These are phyloP conservation scores for Pogona vitticeps DNA, from an alignment of 2,113 vertebrate species.

Conservation along the genomic window DNA sequence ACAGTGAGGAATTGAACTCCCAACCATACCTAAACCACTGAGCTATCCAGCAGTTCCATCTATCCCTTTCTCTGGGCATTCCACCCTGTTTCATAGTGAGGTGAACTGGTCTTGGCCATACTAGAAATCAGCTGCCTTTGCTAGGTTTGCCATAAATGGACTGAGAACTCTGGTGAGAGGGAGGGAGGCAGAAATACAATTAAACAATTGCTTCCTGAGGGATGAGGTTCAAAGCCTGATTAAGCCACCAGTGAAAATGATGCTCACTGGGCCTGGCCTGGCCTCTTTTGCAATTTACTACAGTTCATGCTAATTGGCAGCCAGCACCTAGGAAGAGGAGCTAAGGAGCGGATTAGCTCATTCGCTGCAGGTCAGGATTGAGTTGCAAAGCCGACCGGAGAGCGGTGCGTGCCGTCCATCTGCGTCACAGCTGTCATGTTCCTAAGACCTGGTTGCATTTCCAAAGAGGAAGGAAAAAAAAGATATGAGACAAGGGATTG, in stretches of 20 bases:
- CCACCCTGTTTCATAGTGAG: not conserved
- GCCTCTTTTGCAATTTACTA: constrained; percentile 5
- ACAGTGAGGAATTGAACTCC: too few species aligned
- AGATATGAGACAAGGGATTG: not conserved
- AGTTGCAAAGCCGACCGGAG: not conserved
- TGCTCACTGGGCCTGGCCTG: not conserved
- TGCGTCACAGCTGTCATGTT: not conserved
- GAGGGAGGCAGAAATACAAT: not conserved
- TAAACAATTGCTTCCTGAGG: not conserved
- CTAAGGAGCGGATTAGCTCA: not conserved
- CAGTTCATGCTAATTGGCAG: not conserved
- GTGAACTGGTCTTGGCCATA: not conserved
- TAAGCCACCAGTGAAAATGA: constrained; percentile 18
- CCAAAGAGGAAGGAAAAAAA: not conserved
- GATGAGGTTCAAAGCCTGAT: constrained; percentile 8
- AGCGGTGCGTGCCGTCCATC: not conserved
- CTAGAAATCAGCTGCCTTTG: not conserved
- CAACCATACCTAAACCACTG: too few species aligned
- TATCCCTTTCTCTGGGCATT: not conserved
- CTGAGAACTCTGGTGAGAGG: not conserved
- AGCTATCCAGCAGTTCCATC: too few species aligned
- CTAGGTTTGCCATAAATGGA: not conserved
- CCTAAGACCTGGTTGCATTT: not conserved
- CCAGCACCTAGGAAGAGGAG: not conserved
- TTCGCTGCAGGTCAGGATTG: constrained; percentile 10